These are phyloP conservation scores for Cyclopterus lumpus DNA, from an alignment of 2,797 vertebrate genomes.

Conservation along the genomic window DNA sequence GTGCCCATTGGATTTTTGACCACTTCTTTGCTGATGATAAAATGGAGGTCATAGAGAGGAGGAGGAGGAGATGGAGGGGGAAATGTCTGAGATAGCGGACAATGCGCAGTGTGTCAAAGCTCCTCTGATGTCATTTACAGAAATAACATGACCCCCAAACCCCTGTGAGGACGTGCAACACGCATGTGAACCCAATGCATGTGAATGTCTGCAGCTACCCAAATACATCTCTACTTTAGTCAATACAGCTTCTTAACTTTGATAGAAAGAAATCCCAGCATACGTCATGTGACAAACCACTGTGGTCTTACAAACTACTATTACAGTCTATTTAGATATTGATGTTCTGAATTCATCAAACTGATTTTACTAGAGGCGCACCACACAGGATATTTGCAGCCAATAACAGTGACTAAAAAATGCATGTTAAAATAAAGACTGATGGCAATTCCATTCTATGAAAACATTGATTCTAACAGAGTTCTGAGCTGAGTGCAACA, in stretches of 20 bases:
- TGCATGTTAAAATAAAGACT: not conserved
- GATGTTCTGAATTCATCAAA: not conserved
- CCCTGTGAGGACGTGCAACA: not conserved
- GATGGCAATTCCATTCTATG: not conserved
- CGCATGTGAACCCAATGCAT: not conserved
- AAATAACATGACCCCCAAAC: slow-evolving; percentile 10
- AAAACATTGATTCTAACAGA: not conserved
- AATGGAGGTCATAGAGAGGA: not conserved
- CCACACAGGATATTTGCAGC: not conserved
- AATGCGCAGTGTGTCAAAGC: not conserved
- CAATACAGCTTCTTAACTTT: not conserved
- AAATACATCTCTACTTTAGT: not conserved
- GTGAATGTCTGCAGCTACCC: not conserved
- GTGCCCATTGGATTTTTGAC: not conserved
- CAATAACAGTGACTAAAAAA: not conserved
- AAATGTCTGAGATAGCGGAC: slow-evolving; percentile 30
- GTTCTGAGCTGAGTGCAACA: not conserved
- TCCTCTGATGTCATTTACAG: slow-evolving; percentile 15
- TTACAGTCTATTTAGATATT: not conserved
- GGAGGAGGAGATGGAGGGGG: not conserved
- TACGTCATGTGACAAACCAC: not conserved
- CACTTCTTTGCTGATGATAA: slow-evolving; percentile 2
- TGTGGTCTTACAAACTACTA: not conserved
- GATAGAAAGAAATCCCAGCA: not conserved
- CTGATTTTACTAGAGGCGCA: not conserved